Conservation (phyloP, 2,888 invertebrate species). For the Pheosia gnoma region DNA sequence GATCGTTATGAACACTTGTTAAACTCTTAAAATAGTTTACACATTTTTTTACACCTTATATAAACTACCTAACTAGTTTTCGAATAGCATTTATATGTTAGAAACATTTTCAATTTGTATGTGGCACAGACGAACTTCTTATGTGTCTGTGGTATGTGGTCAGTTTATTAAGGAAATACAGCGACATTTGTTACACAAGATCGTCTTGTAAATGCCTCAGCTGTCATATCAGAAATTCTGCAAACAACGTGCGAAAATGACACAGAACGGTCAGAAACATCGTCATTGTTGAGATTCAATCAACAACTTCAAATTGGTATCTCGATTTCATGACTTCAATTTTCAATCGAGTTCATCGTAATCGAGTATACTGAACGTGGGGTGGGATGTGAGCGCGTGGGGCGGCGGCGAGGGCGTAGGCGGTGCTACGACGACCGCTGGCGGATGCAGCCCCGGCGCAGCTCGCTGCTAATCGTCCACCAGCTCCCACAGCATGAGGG, state of each 20-base stretch:
- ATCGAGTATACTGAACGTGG: constrained; percentile 70
- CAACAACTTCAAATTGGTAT: constrained; percentile 1
- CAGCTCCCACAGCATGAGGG: constrained; percentile 95
- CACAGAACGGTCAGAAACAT: neutral
- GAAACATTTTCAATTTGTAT: too few species aligned
- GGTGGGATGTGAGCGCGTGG: constrained; percentile 51
- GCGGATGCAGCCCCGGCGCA: constrained; percentile 63
- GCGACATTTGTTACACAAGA: neutral
- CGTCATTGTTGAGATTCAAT: constrained; percentile 3
- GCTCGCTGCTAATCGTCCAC: constrained; percentile 88
- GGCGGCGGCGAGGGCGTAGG: constrained; percentile 73
- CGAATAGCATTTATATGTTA: neutral
- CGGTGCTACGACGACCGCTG: constrained; percentile 69
- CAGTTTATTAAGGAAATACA: neutral
- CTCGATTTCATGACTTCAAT: neutral
- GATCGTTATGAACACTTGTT: too few species aligned
- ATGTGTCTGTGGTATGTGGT: neutral
- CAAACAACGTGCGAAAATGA: neutral
- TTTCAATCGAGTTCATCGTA: constrained; percentile 75
- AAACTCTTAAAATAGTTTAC: too few species aligned
- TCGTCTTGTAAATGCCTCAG: too few species aligned
- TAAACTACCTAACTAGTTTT: neutral
- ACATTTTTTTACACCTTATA: too few species aligned
- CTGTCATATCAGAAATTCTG: neutral
- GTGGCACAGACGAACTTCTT: too few species aligned